These are phyloP conservation scores for Glaucomys volans DNA, from an alignment of 2,113 vertebrate genomes.

Conservation along the genomic window DNA sequence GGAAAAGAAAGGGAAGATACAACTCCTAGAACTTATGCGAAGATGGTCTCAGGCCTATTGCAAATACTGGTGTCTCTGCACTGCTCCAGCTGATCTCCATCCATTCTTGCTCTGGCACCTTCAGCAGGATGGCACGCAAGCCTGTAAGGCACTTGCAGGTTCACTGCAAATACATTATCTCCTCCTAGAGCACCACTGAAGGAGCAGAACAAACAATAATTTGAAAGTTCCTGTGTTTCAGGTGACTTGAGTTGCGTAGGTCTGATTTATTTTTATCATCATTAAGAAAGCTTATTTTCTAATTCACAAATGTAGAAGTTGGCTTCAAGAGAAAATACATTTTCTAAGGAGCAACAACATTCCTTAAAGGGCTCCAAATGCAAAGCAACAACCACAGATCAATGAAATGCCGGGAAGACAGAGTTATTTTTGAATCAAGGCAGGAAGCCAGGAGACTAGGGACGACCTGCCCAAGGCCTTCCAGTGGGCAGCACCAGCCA, in stretches of 20 bases:
- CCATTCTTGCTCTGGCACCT: not conserved
- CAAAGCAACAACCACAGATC: slow-evolving; percentile 38
- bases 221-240: not conserved
- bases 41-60: not conserved
- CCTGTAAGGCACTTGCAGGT: not conserved
- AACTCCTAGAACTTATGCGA: not conserved
- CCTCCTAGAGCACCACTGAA: not conserved
- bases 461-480: not conserved
- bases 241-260: not conserved
- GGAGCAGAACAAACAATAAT: not conserved
- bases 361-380: slow-evolving; percentile 64
- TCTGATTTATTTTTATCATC: slow-evolving; percentile 40
- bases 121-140: fast-evolving
- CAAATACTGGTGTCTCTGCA: not conserved
- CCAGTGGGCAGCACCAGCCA: not conserved
- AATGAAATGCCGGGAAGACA: slow-evolving; percentile 60
- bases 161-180: not conserved
- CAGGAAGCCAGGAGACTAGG: slow-evolving; percentile 31
- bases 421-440: slow-evolving; percentile 61
- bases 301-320: slow-evolving; percentile 38
- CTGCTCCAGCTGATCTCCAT: not conserved
- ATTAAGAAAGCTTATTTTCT: slow-evolving; percentile 52
- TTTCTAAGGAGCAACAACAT: slow-evolving; percentile 58
- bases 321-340: slow-evolving; percentile 1
- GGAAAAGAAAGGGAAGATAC: not conserved